Conservation (phyloP, 1,140 invertebrate genomes). For the Tribolium castaneum region DNA sequence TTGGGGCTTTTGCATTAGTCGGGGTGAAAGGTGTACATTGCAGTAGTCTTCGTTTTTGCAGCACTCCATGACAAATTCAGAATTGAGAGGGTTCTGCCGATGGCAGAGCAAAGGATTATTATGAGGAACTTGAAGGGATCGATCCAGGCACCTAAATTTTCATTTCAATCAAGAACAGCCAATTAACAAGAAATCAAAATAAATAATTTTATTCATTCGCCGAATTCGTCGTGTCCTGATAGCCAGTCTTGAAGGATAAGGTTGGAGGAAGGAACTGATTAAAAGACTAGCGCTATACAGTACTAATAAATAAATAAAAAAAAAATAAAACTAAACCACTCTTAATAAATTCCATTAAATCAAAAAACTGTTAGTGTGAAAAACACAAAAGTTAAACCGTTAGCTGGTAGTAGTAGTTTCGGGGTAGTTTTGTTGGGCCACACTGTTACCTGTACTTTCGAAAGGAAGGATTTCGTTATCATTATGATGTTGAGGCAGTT, state of each 20-base stretch:
- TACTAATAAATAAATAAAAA: slow-evolving; percentile 7
- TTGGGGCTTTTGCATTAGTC: slow-evolving; percentile 66
- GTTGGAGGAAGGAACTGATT: not conserved
- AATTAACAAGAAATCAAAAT: slow-evolving; percentile 17
- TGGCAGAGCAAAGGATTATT: slow-evolving; percentile 64
- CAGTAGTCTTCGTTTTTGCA: slow-evolving; percentile 72
- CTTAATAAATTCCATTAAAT: not conserved
- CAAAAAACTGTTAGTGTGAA: slow-evolving; percentile 38
- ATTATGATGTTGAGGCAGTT: slow-evolving; percentile 30
- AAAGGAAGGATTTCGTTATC: slow-evolving; percentile 11
- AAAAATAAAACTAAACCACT: slow-evolving; percentile 11
- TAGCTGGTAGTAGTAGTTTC: not conserved
- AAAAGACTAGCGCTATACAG: slow-evolving; percentile 2
- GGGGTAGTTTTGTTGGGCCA: slow-evolving; percentile 42
- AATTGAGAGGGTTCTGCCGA: slow-evolving; percentile 63
- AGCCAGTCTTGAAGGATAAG: slow-evolving; percentile 26
- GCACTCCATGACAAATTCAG: slow-evolving; percentile 73
- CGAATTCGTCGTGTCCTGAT: slow-evolving; percentile 19
- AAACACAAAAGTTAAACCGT: slow-evolving; percentile 34
- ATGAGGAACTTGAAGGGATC: slow-evolving; percentile 59
- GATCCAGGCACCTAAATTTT: slow-evolving; percentile 63
- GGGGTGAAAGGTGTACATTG: slow-evolving; percentile 66
- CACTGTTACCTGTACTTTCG: slow-evolving; percentile 56
- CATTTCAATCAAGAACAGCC: slow-evolving; percentile 37
- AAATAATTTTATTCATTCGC: slow-evolving; percentile 4